Evolutionary conservation across 53 echinoderm and acorn worm genomes (phyloP), one percentile per base, ranked within the genome.

Genomic region (Apostichopus leukothele): DNA sequence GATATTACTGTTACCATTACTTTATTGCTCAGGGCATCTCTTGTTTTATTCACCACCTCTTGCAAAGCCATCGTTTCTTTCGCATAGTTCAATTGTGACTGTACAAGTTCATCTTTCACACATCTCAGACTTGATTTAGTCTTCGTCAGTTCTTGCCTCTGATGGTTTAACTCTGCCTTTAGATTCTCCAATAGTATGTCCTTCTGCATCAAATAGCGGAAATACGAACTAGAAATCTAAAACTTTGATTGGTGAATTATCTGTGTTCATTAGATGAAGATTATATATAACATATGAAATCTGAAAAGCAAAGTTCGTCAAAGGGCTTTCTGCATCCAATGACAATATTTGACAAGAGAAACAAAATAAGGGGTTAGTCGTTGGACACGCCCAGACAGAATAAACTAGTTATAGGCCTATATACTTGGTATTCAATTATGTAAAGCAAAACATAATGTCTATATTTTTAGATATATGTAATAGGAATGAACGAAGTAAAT

Each of bases 141-240:
- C 14, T 74, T 12, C 74, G 8, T 12, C 74, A 74, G 74, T 74
- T 74, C 74, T 12, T 12, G 74, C 14, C 14, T 12, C 74, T 74
- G 74, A 12, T 74, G 74, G 74, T 74, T 12, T 74, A 12, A 74
- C 74, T 74, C 74, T 74, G 74, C 74, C 14, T 12, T 74, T 7
- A 74, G 14, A 7, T 74, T 12, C 74, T 74, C 74, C 25, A 25
- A 25, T 25, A 25, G 25, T 25, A 25, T 25, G 25, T 25, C 25
- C 67, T 67, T 67, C 67, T 67, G 67, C 67, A 67, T 67, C 67
- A 67, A 67, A 67, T 67, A 67, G 67, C 67, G 67, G 67, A 67
- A 67, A 67, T 67, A 67, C 67, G 67, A 67, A 67, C 67, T 67
- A 67, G 67, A 67, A 67, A 67, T 67, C 67, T 67, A 67, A 67